Conservation (phyloP, 2,113 vertebrate genomes). For the Andinoacara biseriatus region DNA sequence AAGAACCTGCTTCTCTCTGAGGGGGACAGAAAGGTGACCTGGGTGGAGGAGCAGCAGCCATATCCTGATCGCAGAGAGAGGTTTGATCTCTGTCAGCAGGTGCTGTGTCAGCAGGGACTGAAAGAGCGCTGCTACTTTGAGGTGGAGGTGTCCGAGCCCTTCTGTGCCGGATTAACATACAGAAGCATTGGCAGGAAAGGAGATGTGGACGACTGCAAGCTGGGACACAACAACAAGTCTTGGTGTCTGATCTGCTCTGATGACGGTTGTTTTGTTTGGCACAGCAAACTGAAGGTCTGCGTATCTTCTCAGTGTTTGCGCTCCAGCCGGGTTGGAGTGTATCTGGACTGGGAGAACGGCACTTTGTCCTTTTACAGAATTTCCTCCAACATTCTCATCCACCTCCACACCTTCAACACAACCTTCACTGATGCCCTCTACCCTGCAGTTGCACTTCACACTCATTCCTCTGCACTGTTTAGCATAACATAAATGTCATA, state of each 20-base stretch:
- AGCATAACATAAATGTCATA: background rate
- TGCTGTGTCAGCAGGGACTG: constrained; percentile 52
- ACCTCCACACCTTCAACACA: constrained; percentile 33
- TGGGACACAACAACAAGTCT: constrained; percentile 48
- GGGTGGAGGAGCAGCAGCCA: background rate
- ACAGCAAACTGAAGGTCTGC: accelerated
- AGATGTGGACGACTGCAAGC: background rate
- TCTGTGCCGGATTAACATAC: constrained; percentile 56
- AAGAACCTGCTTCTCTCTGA: constrained; percentile 56
- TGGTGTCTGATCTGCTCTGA: constrained; percentile 44
- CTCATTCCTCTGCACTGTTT: background rate
- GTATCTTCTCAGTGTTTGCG: background rate
- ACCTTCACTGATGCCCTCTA: constrained; percentile 18
- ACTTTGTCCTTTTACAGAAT: constrained; percentile 64
- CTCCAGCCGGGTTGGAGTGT: constrained; percentile 43
- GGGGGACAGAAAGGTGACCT: constrained; percentile 46
- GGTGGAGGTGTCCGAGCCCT: constrained; percentile 32
- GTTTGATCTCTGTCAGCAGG: constrained; percentile 32
- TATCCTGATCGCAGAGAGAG: background rate
- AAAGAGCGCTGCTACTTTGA: constrained; percentile 59
- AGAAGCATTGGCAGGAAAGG: constrained; percentile 37
- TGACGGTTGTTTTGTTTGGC: constrained; percentile 1
- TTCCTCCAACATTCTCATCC: background rate
- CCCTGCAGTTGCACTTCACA: constrained; percentile 17
- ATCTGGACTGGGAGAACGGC: constrained; percentile 39